Conservation (phyloP, 1,140 invertebrate species). For the Spodoptera frugiperda region DNA sequence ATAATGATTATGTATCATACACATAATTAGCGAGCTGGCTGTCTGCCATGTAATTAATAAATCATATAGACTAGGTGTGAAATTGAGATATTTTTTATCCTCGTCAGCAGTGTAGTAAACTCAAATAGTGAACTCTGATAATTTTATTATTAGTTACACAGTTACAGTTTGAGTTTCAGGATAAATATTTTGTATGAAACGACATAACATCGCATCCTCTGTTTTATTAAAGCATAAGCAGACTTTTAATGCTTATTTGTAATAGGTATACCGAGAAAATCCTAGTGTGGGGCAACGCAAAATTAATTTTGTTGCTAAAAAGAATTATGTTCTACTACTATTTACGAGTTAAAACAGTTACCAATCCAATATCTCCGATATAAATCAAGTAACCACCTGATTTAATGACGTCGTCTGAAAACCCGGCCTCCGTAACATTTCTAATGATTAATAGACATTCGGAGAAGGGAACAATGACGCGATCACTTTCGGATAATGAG, state of each 20-base stretch:
- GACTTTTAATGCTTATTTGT: no score
- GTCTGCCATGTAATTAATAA: conserved; percentile 7
- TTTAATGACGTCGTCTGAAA: background rate
- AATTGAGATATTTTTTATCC: background rate
- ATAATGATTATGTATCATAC: background rate
- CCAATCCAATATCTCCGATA: no score
- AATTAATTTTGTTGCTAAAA: no score
- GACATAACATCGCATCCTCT: no score
- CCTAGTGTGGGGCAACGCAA: no score
- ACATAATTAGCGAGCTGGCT: conserved; percentile 4
- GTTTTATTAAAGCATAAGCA: no score
- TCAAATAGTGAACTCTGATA: no score
- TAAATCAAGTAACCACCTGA: background rate
- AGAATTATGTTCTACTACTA: no score
- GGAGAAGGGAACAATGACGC: background rate
- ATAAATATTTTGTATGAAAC: no score
- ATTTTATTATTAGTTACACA: background rate
- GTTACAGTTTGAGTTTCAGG: no score
- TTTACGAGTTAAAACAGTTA: no score
- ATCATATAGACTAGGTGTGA: background rate
- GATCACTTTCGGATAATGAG: background rate
- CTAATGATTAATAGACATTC: conserved; percentile 1
- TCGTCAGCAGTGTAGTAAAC: background rate
- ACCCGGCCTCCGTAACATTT: background rate
- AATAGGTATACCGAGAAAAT: no score